phyloP scores from a whole-genome alignment of 2,113 vertebrate genomes.

The Lepus americanus region DNA sequence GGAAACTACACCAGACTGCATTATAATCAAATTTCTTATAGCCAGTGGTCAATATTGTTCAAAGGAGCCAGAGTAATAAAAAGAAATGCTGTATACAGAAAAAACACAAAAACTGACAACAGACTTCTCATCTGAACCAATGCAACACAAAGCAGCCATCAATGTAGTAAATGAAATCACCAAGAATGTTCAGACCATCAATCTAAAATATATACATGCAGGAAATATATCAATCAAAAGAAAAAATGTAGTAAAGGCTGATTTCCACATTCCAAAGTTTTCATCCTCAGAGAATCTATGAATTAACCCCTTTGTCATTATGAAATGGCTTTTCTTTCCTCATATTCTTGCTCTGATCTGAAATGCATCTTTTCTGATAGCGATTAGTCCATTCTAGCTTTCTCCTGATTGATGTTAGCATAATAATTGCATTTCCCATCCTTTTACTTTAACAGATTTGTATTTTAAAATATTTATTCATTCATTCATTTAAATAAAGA shows the following conservation, averaged over 20 bases:
- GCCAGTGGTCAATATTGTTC: background rate
- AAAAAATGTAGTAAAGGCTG: background rate
- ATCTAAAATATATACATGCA: background rate
- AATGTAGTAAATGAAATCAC: background rate
- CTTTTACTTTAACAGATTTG: no score
- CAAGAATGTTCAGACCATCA: background rate
- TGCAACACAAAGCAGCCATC: background rate
- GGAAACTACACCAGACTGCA: background rate
- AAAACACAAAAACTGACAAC: background rate
- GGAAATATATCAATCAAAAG: background rate
- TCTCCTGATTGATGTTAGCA: no score
- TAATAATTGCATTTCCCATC: no score
- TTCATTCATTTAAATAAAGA: no score
- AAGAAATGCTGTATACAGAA: background rate
- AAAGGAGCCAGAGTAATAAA: background rate
- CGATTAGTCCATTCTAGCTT: no score
- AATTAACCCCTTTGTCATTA: no score
- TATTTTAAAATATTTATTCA: no score
- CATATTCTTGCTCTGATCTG: no score
- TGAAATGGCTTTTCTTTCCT: no score
- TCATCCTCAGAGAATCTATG: background rate
- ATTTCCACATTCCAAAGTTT: background rate
- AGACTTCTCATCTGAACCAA: background rate
- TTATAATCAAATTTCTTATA: background rate
- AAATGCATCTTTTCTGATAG: no score